Evolutionary conservation across 2,797 vertebrate species (phyloP).

Genomic region (Prunella strophiata): DNA sequence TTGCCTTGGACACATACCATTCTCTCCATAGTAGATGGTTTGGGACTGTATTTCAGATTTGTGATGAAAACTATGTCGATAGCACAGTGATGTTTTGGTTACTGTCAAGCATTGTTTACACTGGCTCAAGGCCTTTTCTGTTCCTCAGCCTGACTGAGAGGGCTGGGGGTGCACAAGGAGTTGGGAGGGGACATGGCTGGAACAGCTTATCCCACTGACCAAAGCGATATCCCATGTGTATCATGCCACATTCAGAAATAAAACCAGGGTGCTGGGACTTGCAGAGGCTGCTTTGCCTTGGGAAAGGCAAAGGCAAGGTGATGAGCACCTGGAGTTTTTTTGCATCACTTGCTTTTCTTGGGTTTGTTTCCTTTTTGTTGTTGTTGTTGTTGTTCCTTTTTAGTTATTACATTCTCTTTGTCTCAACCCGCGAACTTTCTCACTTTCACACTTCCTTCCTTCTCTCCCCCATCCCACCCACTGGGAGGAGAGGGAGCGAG

Average conservation of each 20-base stretch:
- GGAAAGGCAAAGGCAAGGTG: neutral
- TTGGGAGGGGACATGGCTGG: fast-evolving
- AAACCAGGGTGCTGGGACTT: neutral
- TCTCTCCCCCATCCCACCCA: neutral
- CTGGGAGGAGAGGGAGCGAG: fast-evolving
- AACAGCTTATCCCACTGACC: neutral
- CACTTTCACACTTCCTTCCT: neutral
- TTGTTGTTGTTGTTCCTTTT: neutral
- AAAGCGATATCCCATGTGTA: fast-evolving
- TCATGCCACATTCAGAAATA: neutral
- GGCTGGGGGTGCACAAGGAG: no score
- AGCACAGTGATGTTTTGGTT: neutral
- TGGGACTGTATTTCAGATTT: neutral
- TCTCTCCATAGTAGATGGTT: neutral
- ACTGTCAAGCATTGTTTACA: neutral
- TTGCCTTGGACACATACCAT: neutral
- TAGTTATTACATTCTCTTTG: neutral
- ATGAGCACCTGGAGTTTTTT: fast-evolving
- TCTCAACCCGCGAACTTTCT: neutral
- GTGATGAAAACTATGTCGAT: neutral
- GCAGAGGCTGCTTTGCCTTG: neutral
- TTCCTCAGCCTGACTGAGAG: fast-evolving
- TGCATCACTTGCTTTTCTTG: neutral
- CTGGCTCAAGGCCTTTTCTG: neutral
- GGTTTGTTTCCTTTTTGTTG: neutral